Percentiles rank a stretch among this genome's conserved stretches.
Conservation (phyloP, 1,140 invertebrate genomes). For the Coenobita brevimanus region DNA sequence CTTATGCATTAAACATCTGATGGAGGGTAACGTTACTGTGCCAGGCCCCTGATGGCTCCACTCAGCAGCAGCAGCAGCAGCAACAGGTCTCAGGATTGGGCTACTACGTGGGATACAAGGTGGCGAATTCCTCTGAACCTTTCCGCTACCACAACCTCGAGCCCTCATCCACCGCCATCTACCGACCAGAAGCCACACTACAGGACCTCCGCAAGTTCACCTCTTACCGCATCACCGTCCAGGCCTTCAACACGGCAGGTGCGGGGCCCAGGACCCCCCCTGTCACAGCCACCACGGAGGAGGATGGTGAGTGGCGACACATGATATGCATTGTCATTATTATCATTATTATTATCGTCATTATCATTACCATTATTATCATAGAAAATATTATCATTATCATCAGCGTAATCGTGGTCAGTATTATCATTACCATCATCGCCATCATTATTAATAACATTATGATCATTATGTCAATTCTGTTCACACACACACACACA, state of each 20-base stretch:
- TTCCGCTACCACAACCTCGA: constrained; percentile 72
- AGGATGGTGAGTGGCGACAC: constrained; percentile 46
- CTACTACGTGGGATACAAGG: constrained; percentile 76
- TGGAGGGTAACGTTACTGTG: too few species aligned
- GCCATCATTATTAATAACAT: too few species aligned
- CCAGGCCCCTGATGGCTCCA: constrained; percentile 40
- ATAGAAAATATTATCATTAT: too few species aligned
- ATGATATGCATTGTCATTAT: too few species aligned
- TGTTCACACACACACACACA: too few species aligned
- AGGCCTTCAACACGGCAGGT: constrained; percentile 74
- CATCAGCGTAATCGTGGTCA: too few species aligned
- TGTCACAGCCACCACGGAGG: constrained; percentile 44
- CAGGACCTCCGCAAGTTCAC: constrained; percentile 72
- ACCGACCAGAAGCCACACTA: constrained; percentile 58
- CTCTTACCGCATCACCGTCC: constrained; percentile 75
- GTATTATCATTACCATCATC: too few species aligned
- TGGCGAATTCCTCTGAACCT: constrained; percentile 72
- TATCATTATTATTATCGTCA: too few species aligned
- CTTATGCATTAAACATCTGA: too few species aligned
- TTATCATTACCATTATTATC: too few species aligned
- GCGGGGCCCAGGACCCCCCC: constrained; percentile 48
- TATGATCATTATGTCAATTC: too few species aligned
- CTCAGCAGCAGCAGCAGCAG: constrained; percentile 6
- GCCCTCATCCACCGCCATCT: constrained; percentile 57
- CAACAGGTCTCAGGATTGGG: constrained; percentile 70